These are phyloP conservation scores for Mustela nigripes DNA, from an alignment of 2,113 vertebrate species.

Conservation along the genomic window DNA sequence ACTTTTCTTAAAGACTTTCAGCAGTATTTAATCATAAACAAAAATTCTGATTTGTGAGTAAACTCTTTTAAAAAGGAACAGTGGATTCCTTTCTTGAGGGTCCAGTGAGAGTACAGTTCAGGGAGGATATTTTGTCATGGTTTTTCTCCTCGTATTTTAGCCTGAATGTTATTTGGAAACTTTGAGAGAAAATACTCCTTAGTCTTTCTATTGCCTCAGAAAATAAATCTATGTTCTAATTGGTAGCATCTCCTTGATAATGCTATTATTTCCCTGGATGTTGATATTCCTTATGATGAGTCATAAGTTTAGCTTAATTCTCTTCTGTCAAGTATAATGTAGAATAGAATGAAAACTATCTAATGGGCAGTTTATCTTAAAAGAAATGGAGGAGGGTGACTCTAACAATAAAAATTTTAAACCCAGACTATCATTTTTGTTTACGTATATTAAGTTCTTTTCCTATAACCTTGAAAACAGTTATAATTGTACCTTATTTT, in stretches of 20 bases:
- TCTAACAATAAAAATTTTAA: conserved; percentile 10
- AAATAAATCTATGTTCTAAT: not conserved
- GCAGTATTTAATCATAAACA: not conserved
- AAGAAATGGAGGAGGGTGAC: not conserved
- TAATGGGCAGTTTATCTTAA: not conserved
- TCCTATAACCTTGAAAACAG: not conserved
- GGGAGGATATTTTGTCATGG: not conserved
- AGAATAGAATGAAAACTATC: not conserved
- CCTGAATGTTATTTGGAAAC: not conserved
- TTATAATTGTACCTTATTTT: not conserved
- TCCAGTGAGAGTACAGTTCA: not conserved
- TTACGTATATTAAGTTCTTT: not conserved
- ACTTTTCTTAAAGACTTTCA: not conserved
- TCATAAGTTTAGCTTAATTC: not conserved
- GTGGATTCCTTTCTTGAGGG: not conserved
- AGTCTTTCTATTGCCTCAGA: not conserved
- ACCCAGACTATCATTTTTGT: not conserved
- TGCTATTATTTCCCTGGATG: not conserved
- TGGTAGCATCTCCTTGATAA: not conserved
- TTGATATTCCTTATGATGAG: not conserved
- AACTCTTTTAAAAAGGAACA: not conserved
- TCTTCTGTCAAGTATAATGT: not conserved
- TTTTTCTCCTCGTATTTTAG: not conserved
- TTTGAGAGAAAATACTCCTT: not conserved
- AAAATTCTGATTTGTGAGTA: not conserved